Evolutionary conservation across 2,888 invertebrate genomes (phyloP), one percentile per base, ranked within the genome.

Genomic region (Mactromeris polynyma): DNA sequence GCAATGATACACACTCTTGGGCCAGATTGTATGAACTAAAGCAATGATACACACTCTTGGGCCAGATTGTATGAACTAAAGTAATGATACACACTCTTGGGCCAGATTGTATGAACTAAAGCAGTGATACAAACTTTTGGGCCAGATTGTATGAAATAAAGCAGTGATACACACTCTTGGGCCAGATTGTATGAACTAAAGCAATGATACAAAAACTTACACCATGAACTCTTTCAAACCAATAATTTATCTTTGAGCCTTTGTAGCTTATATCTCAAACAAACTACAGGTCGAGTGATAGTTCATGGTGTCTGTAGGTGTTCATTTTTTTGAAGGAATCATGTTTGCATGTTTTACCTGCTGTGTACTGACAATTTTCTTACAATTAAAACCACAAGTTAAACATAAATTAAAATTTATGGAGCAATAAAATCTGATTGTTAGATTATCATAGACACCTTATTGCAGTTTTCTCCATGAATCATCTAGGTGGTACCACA

Each of bases 321-420:
- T 64, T 64, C 26, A 6, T 64, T 4, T 2, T 64, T n/a, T 36
- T 17, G 33, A 33, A 73, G 73, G 33, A 73, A 73, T 36, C 36
- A 36, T 73, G 36, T 36, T 33, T 73, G 33, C 73, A 73, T 73
- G 73, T 33, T 73, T 19, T 73, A 33, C 73, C 73, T 73, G 73
- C 73, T 73, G 73, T 33, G 73, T 36, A 33, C 36, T 19, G 6
- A 36, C 36, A 73, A 31, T 73, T 36, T 19, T 73, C 36, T 36
- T 73, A 73, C 73, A 73, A 73, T 73, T 73, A 73, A 73, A 73
- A 73, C 73, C 73, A 33, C 36, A 36, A 73, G n/a, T 73, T 73
- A 26, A 36, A 33, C 73, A 73, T 73, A 33, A 73, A 73, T 73
- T 19, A 73, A 73, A 73, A 33, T 73, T 73, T 73, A 73, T 73